Conservation (phyloP, 2,797 vertebrate genomes). For the Intellagama lesueurii region DNA sequence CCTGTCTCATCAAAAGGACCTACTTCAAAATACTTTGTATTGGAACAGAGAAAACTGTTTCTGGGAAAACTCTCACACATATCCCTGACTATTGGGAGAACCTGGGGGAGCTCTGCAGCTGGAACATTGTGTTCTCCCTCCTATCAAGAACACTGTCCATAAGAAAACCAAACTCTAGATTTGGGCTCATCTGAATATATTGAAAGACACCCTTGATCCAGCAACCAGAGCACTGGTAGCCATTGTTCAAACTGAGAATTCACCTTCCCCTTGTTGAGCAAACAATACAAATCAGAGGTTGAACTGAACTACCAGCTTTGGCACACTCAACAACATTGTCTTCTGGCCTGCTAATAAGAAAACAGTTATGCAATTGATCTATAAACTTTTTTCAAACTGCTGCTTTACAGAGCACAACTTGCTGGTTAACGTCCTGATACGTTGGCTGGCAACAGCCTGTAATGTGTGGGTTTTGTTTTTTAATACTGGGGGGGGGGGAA, state of each 20-base stretch:
- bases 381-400: neutral
- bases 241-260: neutral
- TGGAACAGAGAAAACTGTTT: too few relatives aligned
- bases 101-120: too few relatives aligned
- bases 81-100: too few relatives aligned
- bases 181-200: too few relatives aligned
- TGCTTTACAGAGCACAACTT: neutral
- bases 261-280: neutral
- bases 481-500: neutral
- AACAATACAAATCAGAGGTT: neutral
- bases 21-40: too few relatives aligned
- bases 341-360: neutral
- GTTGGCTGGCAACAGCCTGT: neutral
- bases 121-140: too few relatives aligned
- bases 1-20: too few relatives aligned
- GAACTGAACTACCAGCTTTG: neutral
- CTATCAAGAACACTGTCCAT: too few relatives aligned
- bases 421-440: neutral
- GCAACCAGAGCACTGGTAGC: neutral
- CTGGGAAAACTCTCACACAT: too few relatives aligned
- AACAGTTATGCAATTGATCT: neutral
- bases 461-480: neutral
- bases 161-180: too few relatives aligned
- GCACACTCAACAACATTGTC: neutral
- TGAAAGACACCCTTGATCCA: too few relatives aligned